Base-by-base conservation (phyloP, 2,113 vertebrate genomes). In the Pangasianodon hypophthalmus region DNA sequence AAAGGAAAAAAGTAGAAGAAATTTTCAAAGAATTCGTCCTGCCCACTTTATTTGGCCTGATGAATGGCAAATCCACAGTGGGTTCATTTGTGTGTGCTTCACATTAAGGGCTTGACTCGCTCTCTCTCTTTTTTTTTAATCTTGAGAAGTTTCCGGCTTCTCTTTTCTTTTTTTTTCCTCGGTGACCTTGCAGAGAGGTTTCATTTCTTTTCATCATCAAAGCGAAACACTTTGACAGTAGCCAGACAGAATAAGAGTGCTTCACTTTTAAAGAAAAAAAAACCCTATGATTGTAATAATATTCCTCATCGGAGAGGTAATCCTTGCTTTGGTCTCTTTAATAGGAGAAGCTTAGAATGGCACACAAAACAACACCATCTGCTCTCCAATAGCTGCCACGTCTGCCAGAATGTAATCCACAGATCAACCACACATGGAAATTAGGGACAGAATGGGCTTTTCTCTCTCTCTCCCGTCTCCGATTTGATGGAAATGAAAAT, bases 331-430 rank as follows among this genome's bases (percentile, higher is more conserved):
- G 89, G 83, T 92, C 90, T 90, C 89, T 90, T 91, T 91, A 91
- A 90, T 82, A 91, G 88, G 86, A 89, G 87, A 84, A 91, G 91
- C 90, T 92, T 88, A 92, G 89, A 89, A 91, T 88, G 83, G 88
- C 90, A 92, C 90, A 90, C 88, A 93, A 91, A 93, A 83, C 90
- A 73, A 41, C 84, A 88, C 91, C 93, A 93, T 93, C 92, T 92
- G 90, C 90, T 92, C 69, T 16, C 81, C 90, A 87, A 90, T 88
- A 89, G 88, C 88, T 80, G 80, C 62, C 84, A 88, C 83, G 85
- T 73, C 50, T 44, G 87, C 82, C 56, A 89, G 90, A 90, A 89
- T 87, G 85, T 93, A 92, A 94, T 93, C 92, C 93, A 87, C 84
- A 93, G 87, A 93, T 92, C 90, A 93, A 87, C 86, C 71, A 89